Conservation (phyloP, 1,140 invertebrate genomes). For the Diachasma alloeum region DNA sequence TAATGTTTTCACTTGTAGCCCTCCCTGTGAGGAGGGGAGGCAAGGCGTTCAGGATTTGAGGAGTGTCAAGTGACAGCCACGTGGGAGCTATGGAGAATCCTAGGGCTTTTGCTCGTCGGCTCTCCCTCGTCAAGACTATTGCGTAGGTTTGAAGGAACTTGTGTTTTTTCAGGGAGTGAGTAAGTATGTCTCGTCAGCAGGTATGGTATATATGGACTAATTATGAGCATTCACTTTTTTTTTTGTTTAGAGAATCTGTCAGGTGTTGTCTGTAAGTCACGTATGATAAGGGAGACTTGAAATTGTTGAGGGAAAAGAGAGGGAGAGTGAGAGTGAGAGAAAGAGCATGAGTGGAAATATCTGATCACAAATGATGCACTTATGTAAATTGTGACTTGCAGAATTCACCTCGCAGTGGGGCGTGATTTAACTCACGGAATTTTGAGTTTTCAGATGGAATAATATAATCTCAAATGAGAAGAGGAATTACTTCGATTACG, state of each 20-base stretch:
- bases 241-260: background rate
- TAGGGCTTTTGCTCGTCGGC: background rate
- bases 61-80: slow-evolving; percentile 4
- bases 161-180: background rate
- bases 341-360: background rate
- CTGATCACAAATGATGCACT: background rate
- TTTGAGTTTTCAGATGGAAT: slow-evolving; percentile 48
- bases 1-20: slow-evolving; percentile 66
- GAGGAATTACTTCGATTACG: background rate
- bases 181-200: slow-evolving; percentile 32
- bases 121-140: background rate
- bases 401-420: background rate
- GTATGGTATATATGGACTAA: slow-evolving; percentile 24
- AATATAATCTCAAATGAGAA: slow-evolving; percentile 5
- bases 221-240: slow-evolving; percentile 7
- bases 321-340: too few relatives aligned
- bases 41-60: slow-evolving; percentile 44
- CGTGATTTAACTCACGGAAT: slow-evolving; percentile 31
- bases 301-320: background rate
- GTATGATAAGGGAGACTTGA: background rate
- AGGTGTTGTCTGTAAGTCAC: background rate
- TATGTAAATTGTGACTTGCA: background rate
- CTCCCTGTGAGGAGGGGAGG: slow-evolving; percentile 62
- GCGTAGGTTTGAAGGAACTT: background rate
- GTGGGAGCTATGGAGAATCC: background rate